Evolutionary conservation across 2,888 invertebrate genomes (phyloP).

Genomic region (Gibbula magus): DNA sequence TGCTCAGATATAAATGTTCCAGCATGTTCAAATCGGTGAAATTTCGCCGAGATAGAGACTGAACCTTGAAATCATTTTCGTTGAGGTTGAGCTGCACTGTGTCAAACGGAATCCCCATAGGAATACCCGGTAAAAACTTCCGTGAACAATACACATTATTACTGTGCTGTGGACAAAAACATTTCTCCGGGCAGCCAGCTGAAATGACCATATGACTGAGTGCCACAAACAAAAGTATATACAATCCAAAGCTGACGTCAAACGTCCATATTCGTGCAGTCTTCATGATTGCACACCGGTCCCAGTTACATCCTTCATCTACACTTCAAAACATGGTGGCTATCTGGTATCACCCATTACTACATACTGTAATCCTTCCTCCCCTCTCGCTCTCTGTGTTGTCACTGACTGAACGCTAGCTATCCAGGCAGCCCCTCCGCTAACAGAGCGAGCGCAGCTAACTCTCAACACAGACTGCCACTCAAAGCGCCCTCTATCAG

Average conservation of each 20-base stretch:
- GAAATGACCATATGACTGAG: background rate
- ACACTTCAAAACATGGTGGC: background rate
- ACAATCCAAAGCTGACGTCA: background rate
- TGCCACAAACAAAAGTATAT: background rate
- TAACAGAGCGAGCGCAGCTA: conserved; percentile 7
- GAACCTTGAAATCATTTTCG: conserved; percentile 67
- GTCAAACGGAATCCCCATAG: conserved; percentile 67
- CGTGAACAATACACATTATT: conserved; percentile 71
- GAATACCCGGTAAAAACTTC: conserved; percentile 66
- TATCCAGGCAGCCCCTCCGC: background rate
- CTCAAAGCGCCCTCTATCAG: conserved; percentile 14
- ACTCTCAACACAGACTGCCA: background rate
- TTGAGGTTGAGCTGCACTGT: conserved; percentile 71
- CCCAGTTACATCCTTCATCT: background rate
- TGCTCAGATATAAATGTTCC: conserved; percentile 70
- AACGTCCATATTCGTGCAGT: background rate
- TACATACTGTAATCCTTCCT: background rate
- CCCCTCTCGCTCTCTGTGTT: conserved; percentile 4
- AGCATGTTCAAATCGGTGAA: conserved; percentile 66
- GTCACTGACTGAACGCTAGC: background rate
- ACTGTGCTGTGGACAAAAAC: conserved; percentile 70
- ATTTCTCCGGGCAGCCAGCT: conserved; percentile 64
- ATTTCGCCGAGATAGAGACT: conserved; percentile 63
- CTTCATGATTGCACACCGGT: background rate
- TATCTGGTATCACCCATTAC: background rate